Evolutionary conservation across 2,797 vertebrate genomes (phyloP).

Genomic region (Tiaroga cobitis): DNA sequence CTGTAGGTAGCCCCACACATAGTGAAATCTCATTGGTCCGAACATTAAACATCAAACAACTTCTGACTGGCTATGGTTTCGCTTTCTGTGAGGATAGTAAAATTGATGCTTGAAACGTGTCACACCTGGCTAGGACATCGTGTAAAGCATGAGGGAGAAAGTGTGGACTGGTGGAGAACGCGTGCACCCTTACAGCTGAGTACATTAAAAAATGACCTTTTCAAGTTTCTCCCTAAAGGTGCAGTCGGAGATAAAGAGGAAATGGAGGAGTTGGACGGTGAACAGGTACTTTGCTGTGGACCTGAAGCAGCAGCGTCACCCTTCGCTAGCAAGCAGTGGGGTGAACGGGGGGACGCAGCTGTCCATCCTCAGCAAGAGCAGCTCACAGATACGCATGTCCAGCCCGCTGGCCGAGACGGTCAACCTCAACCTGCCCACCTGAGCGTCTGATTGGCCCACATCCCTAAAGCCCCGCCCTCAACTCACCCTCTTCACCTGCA

Average conservation of each 20-base stretch:
- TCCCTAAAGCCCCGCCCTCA: conserved; percentile 17
- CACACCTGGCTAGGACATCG: background rate
- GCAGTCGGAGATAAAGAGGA: conserved; percentile 99
- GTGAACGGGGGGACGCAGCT: conserved; percentile 97
- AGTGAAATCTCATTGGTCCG: background rate
- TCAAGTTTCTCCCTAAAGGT: conserved; percentile 95
- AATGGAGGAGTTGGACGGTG: conserved; percentile 99
- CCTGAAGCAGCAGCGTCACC: conserved; percentile 96
- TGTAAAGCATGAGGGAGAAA: background rate
- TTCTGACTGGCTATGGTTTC: background rate
- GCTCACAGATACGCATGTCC: conserved; percentile 99
- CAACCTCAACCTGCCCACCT: conserved; percentile 89
- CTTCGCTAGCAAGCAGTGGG: conserved; percentile 97
- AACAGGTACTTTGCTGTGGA: conserved; percentile 99
- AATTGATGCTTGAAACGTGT: background rate
- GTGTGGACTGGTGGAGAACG: conserved; percentile 53
- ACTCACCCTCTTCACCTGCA: conserved; percentile 46
- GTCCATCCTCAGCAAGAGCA: conserved; percentile 99
- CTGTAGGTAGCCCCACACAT: background rate
- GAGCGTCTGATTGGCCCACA: conserved; percentile 72
- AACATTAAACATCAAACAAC: background rate
- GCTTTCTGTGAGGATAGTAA: background rate
- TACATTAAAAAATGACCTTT: conserved; percentile 88
- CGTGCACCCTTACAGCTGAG: conserved; percentile 75
- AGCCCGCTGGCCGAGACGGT: conserved; percentile 92